Percentiles rank a stretch among this genome's conserved stretches.
Conservation (phyloP, 2,888 invertebrate genomes). For the Heteromurus nitidus region DNA sequence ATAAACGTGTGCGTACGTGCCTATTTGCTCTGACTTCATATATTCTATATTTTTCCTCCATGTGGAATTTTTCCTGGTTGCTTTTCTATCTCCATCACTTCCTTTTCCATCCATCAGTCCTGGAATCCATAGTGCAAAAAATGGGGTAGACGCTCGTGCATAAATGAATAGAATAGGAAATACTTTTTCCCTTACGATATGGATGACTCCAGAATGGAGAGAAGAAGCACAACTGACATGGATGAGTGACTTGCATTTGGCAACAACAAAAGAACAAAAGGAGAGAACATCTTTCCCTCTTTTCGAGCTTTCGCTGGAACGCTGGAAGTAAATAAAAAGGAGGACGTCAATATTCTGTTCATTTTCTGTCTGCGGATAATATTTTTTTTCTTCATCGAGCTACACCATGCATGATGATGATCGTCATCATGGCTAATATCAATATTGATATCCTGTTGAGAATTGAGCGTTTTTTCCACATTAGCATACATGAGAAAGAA, state of each 20-base stretch:
- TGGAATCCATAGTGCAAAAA: conserved; percentile 4
- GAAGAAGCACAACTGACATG: conserved; percentile 14
- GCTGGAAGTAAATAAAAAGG: conserved; percentile 23
- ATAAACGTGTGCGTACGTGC: conserved; percentile 16
- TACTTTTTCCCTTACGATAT: not conserved
- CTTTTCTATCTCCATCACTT: not conserved
- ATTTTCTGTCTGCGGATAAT: too few species aligned
- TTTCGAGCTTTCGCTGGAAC: not conserved
- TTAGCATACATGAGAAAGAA: not conserved
- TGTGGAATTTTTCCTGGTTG: too few species aligned
- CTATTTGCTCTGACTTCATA: not conserved
- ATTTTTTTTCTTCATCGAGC: not conserved
- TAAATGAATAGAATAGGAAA: conserved; percentile 34
- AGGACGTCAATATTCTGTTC: not conserved
- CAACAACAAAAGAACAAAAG: not conserved
- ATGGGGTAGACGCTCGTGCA: conserved; percentile 22
- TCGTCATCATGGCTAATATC: not conserved
- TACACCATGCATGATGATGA: not conserved
- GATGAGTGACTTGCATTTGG: conserved; percentile 36
- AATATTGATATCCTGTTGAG: not conserved
- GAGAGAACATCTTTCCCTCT: not conserved
- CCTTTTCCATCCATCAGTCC: not conserved
- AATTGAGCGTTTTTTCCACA: too few species aligned
- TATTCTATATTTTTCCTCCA: too few species aligned
- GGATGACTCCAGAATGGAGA: not conserved